phyloP scores from a whole-genome alignment of 2,888 invertebrate genomes.

The Plusia festucae region DNA sequence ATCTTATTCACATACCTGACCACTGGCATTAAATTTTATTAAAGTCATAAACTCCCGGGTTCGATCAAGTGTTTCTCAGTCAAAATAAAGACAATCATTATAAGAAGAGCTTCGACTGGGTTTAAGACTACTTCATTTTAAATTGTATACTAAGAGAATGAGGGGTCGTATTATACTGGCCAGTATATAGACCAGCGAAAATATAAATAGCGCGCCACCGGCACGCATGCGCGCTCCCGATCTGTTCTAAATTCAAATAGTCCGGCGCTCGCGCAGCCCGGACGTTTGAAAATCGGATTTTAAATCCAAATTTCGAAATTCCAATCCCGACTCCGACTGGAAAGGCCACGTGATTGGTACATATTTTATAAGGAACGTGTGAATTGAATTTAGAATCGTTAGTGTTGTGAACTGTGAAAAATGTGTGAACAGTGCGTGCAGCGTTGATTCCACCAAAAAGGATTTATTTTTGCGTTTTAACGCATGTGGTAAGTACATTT shows the following conservation, averaged over 20 bases:
- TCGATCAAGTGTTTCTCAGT: conserved; percentile 66
- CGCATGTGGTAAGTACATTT: conserved; percentile 71
- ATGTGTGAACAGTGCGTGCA: conserved; percentile 85
- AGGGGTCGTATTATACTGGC: conserved; percentile 64
- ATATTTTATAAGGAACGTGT: conserved; percentile 44
- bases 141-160: conserved; percentile 32
- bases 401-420: conserved; percentile 73
- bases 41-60: conserved; percentile 61
- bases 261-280: conserved; percentile 81
- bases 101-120: conserved; percentile 59
- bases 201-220: conserved; percentile 77
- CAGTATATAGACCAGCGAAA: conserved; percentile 75
- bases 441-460: conserved; percentile 68
- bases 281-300: conserved; percentile 72
- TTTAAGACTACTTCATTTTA: conserved; percentile 27
- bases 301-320: conserved; percentile 63
- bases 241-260: conserved; percentile 80
- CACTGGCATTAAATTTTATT: conserved; percentile 32
- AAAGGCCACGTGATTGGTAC: conserved; percentile 75
- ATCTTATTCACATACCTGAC: conserved; percentile 7
- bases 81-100: conserved; percentile 65
- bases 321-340: conserved; percentile 79
- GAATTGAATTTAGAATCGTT: conserved; percentile 57
- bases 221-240: conserved; percentile 70
- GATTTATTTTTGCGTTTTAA: conserved; percentile 69